Base-by-base conservation (phyloP, 2,113 vertebrate genomes). In the Himantopus leucocephalus region DNA sequence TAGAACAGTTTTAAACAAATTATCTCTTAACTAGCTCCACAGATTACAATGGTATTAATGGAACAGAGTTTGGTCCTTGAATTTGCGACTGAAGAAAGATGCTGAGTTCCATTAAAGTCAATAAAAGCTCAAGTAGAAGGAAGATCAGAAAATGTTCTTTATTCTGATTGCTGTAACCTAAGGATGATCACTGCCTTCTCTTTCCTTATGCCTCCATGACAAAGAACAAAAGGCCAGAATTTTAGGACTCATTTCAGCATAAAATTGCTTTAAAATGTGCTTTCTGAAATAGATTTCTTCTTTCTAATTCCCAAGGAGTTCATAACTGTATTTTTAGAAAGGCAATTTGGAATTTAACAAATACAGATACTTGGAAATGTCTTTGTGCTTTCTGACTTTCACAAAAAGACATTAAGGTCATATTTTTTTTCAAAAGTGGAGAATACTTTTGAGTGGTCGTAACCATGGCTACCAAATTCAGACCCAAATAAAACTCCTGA, bases 261-360 rank as follows among this genome's bases (percentile, higher is more conserved):
- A 53, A 89, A 94, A 81, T 52, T 53, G n/a, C 70, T 92, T 78
- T 64, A 45, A 93, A 94, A 74, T 72, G 34, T 87, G 29, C 80
- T 50, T 94, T 94, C 70, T 85, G 75, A 94, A 94, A 94, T 68
- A 93, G 60, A 77, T 47, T 67, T 29, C 60, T 85, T 68, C 81
- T 72, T 64, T 90, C 80, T 92, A 81, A 94, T 87, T 96, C 76
- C 85, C 88, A 67, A 85, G n/a, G 60, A 95, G 70, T 84, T 95
- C 79, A 75, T 73, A 72, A 78, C 32, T 13, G 2, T 92, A 94
- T 93, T 94, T 96, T 95, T 94, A 94, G 94, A 95, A 91, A 93
- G 56, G 43, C 88, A 96, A 58, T 84, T 95, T 94, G 85, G 90
- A 96, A 93, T 95, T 81, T 78, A 91, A 88, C 79, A 91, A 92